Percentiles rank a stretch among this genome's conserved stretches.
Evolutionary conservation across 1,140 invertebrate genomes (phyloP).

Genomic region (Drosophila pruinosa): DNA sequence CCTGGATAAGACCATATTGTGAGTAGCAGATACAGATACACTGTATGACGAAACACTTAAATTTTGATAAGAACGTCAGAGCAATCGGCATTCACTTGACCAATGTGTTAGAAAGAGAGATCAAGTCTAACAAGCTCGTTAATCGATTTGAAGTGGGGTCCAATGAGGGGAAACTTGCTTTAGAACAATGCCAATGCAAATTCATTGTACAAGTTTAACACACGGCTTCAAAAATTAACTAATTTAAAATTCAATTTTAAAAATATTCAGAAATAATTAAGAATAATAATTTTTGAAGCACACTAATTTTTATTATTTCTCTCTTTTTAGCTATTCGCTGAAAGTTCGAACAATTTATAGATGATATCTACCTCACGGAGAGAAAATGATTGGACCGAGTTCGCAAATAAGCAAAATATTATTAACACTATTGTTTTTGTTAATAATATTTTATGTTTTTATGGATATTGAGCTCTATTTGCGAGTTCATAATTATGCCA

Average conservation of each 20-base stretch:
- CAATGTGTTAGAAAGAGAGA: neutral
- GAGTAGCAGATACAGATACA: neutral
- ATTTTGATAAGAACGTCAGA: neutral
- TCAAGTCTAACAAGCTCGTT: neutral
- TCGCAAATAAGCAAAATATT: constrained; percentile 85
- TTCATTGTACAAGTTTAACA: too few relatives aligned
- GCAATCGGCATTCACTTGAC: neutral
- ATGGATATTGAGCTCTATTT: constrained; percentile 86
- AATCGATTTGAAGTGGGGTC: neutral
- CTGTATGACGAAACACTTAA: neutral
- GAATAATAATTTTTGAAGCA: neutral
- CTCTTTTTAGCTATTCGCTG: constrained; percentile 46
- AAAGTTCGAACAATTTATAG: constrained; percentile 51
- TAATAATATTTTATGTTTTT: constrained; percentile 85
- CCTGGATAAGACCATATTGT: neutral
- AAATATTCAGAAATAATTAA: neutral
- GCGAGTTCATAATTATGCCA: constrained; percentile 85
- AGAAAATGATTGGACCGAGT: constrained; percentile 85
- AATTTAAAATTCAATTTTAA: too few relatives aligned
- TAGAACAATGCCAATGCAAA: too few relatives aligned
- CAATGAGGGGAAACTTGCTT: too few relatives aligned
- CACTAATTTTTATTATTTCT: neutral
- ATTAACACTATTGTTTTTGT: constrained; percentile 83
- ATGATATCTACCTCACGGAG: constrained; percentile 63
- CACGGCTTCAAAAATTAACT: too few relatives aligned